Base-by-base conservation (phyloP, 2,888 invertebrate genomes). In the Timema cristinae region DNA sequence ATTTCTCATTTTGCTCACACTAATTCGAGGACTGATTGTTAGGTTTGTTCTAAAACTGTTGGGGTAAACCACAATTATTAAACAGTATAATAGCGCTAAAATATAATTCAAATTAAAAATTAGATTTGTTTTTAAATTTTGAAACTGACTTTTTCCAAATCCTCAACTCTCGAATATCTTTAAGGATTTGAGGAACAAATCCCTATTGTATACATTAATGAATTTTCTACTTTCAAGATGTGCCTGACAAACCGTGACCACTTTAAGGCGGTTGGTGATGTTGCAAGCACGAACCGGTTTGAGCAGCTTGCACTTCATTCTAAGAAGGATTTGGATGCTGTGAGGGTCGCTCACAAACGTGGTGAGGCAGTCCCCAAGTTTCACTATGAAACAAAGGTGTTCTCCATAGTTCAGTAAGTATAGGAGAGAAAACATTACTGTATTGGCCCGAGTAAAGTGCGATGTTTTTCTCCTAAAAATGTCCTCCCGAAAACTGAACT, bases 311-410 rank as follows among this genome's bases (percentile, higher is more conserved):
- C 94, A 0, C 82, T 93, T 54, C 87, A 88, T 48, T 93, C 94
- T 11, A 92, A 93, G 76, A 92, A 94, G 82, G 98, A 98, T 81
- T 84, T 97, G 77, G 94, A 96, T 80, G 85, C 95, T 56, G 85
- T 97, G 13, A 86, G 91, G 73, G 83, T 85, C 50, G 87, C 92
- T 73, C 75, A 76, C 54, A 83, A 84, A 76, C 83, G 83, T 74
- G 83, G 83, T 66, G 83, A 84, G 73, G 82, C 83, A 11, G 81
- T 85, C 9, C 97, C 97, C 0, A 91, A 92, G 79, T 98, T 97
- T 82, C 97, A 96, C 82, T 98, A 97, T 81, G 97, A 98, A 84
- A 90, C 87, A 15, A 91, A 92, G 79, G 91, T 88, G 77, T 97
- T 97, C 81, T 90, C 95, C 1, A 90, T 97, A 77, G 93, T 98